phyloP scores from a whole-genome alignment of 2,888 invertebrate genomes.

The Enoplolaimus lenunculus region DNA sequence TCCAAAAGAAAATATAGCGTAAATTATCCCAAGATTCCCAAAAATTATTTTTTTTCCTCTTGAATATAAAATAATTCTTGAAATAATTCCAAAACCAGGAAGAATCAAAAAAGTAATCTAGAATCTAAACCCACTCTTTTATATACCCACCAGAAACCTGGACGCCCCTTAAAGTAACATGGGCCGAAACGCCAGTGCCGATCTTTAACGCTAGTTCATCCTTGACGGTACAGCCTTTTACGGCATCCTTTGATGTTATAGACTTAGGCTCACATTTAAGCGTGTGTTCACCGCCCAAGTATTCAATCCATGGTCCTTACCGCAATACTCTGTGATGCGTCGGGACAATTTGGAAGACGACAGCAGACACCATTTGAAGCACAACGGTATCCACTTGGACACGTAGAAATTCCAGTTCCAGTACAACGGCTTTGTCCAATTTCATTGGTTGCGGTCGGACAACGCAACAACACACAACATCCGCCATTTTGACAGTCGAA shows the following conservation, averaged over 20 bases:
- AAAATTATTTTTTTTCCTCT: no score
- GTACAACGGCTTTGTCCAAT: not conserved
- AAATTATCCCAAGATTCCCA: no score
- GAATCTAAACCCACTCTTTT: no score
- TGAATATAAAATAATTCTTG: no score
- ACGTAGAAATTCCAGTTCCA: slow-evolving; percentile 12
- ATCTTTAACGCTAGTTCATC: no score
- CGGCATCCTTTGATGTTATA: no score
- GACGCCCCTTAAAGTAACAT: not conserved
- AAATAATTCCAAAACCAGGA: no score
- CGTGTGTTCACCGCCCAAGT: no score
- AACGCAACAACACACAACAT: slow-evolving; percentile 13
- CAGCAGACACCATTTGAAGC: slow-evolving; percentile 18
- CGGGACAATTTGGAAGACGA: slow-evolving; percentile 2
- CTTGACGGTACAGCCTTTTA: no score
- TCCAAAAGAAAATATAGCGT: no score
- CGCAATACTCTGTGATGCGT: not conserved
- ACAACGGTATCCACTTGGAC: slow-evolving; percentile 12
- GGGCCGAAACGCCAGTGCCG: not conserved
- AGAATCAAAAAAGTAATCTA: no score
- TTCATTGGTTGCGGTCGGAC: not conserved
- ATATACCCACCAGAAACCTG: not conserved
- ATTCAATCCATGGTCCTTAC: not conserved
- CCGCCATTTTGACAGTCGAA: slow-evolving; percentile 19
- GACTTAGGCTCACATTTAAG: no score